phyloP scores from a whole-genome alignment of 2,113 vertebrate species.

The Mesoclemmys tuberculata region DNA sequence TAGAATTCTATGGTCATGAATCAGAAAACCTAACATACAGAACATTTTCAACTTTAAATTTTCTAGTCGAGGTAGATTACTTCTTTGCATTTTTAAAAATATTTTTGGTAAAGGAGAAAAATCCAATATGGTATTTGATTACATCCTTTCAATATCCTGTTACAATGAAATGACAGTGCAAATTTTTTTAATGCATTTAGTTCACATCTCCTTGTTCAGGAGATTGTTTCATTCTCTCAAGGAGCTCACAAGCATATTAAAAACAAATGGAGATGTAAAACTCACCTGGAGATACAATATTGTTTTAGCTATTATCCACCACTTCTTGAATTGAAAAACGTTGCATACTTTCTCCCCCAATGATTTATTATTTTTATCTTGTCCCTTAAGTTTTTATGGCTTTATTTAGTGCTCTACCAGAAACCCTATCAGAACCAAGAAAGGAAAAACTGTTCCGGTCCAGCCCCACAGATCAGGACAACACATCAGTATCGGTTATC shows the following conservation, averaged over 20 bases:
- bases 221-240: background rate
- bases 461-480: conserved; percentile 26
- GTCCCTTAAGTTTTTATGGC: conserved; percentile 17
- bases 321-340: background rate
- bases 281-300: background rate
- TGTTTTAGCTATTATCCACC: conserved; percentile 31
- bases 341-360: background rate
- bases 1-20: background rate
- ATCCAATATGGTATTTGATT: background rate
- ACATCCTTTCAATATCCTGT: conserved; percentile 33
- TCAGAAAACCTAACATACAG: background rate
- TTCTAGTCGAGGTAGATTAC: background rate
- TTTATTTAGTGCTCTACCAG: conserved; percentile 9
- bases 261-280: conserved; percentile 26
- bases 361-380: conserved; percentile 50
- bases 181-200: conserved; percentile 13
- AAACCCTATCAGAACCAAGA: conserved; percentile 1
- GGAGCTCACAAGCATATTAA: conserved; percentile 3
- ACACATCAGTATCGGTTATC: conserved; percentile 25
- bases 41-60: background rate
- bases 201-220: background rate
- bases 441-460: background rate
- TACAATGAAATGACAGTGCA: conserved; percentile 24
- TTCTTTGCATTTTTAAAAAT: background rate
- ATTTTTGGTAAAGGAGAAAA: conserved; percentile 24